A percentile compares a stretch with the other conserved stretches of the same genome.
These are phyloP conservation scores for Cerceris rybyensis DNA, from an alignment of 2,888 invertebrate genomes.

Conservation along the genomic window DNA sequence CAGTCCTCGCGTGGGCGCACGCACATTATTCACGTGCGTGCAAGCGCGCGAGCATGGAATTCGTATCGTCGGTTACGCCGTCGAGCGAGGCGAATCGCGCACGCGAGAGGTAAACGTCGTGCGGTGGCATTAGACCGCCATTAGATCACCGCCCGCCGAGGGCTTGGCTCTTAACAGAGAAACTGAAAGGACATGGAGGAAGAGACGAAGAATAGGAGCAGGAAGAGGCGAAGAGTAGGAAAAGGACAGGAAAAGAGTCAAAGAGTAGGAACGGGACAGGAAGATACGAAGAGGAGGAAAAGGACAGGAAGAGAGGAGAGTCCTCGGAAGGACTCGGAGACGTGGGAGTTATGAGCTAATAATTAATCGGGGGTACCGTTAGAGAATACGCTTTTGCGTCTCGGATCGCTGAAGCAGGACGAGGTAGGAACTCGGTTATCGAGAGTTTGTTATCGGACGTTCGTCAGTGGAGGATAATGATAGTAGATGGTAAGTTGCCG, in stretches of 20 bases:
- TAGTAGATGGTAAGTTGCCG: constrained; percentile 15
- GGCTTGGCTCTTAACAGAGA: constrained; percentile 13
- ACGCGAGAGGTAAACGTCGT: constrained; percentile 40
- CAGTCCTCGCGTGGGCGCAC: constrained; percentile 55
- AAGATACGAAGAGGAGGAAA: not conserved
- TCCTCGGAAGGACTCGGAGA: not conserved
- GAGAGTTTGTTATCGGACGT: constrained; percentile 22
- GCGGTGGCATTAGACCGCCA: constrained; percentile 51
- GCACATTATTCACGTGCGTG: constrained; percentile 67
- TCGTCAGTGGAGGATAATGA: constrained; percentile 1
- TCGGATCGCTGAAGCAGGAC: constrained; percentile 18
- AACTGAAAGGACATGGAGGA: not conserved
- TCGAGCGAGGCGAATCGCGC: constrained; percentile 53
- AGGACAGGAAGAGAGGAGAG: not conserved
- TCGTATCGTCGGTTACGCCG: constrained; percentile 47
- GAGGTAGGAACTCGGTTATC: constrained; percentile 10
- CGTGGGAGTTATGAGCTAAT: constrained; percentile 21
- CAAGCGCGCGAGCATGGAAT: constrained; percentile 58
- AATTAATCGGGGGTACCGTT: constrained; percentile 34
- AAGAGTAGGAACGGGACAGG: no score
- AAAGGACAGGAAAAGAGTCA: not conserved
- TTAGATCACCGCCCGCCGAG: constrained; percentile 44
- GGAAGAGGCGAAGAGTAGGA: no score
- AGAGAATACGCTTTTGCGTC: constrained; percentile 7
- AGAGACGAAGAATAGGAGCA: not conserved